phyloP scores from a whole-genome alignment of 2,888 invertebrate genomes.

The Lordiphosa fenestrarum region DNA sequence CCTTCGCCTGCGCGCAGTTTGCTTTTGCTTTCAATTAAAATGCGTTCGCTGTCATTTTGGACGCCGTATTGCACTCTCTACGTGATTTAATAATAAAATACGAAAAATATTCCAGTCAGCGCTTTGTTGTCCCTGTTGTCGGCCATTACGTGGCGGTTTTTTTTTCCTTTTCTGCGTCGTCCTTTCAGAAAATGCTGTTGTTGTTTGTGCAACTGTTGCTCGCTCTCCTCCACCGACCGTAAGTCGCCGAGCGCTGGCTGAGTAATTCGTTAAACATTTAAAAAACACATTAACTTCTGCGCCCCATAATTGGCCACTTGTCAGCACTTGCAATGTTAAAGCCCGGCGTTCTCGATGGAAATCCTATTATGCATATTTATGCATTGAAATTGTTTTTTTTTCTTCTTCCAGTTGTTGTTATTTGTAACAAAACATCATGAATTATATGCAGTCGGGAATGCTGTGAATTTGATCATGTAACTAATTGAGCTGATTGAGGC shows the following conservation, averaged over 20 bases:
- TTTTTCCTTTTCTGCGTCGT: constrained; percentile 8
- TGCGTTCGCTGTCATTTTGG: constrained; percentile 73
- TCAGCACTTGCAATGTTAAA: constrained; percentile 7
- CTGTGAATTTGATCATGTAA: constrained; percentile 36
- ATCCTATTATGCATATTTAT: constrained; percentile 19
- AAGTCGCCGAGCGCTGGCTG: not conserved
- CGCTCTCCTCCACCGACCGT: not conserved
- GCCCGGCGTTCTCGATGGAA: constrained; percentile 11
- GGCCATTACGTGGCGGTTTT: constrained; percentile 66
- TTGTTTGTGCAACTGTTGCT: constrained; percentile 63
- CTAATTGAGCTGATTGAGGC: constrained; percentile 24
- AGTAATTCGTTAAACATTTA: constrained; percentile 13
- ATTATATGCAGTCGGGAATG: not conserved
- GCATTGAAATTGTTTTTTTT: not conserved
- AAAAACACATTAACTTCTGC: constrained; percentile 27
- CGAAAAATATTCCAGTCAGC: constrained; percentile 69
- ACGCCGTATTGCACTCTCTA: constrained; percentile 72
- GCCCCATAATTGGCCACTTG: constrained; percentile 4
- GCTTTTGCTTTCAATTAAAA: constrained; percentile 65
- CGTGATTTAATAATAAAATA: constrained; percentile 73
- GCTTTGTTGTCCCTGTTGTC: constrained; percentile 55
- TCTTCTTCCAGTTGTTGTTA: no score
- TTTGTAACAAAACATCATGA: no score
- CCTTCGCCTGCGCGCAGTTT: constrained; percentile 39
- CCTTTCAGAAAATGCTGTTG: not conserved